phyloP scores from a whole-genome alignment of 2,888 invertebrate species.

The Chirona hameri region DNA sequence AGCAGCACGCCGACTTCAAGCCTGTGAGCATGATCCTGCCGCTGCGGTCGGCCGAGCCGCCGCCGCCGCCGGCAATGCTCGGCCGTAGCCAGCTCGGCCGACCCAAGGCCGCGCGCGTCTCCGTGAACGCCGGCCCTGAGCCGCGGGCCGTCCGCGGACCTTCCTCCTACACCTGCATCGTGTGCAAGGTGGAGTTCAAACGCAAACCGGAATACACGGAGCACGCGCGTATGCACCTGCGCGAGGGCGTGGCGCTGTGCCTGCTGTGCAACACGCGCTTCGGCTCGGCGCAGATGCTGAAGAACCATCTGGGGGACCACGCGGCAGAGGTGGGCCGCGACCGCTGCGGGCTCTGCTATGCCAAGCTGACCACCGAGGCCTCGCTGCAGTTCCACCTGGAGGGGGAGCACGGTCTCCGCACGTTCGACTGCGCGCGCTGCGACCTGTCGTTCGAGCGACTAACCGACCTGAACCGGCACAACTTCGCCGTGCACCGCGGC shows the following conservation, averaged over 20 bases:
- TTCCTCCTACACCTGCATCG: neutral
- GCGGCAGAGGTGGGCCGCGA: neutral
- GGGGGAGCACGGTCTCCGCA: constrained; percentile 10
- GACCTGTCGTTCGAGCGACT: neutral
- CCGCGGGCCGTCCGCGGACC: neutral
- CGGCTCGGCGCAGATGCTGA: neutral
- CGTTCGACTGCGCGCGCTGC: neutral
- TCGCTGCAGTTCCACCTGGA: constrained; percentile 28
- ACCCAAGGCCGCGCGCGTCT: neutral
- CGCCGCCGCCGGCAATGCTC: neutral
- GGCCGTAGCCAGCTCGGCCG: neutral
- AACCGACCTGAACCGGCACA: constrained; percentile 6
- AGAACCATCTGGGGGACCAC: constrained; percentile 10
- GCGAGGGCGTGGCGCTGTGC: neutral
- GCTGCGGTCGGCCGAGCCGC: neutral
- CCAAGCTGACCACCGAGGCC: neutral
- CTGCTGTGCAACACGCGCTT: constrained; percentile 27
- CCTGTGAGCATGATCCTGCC: no score
- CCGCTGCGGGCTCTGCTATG: constrained; percentile 28
- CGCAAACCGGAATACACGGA: neutral
- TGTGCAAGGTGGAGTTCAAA: constrained; percentile 1
- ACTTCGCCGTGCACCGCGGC: neutral
- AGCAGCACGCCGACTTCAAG: neutral
- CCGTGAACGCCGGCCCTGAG: neutral
- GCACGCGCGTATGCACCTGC: constrained; percentile 22